Percentiles rank a stretch among this genome's conserved stretches.
phyloP scores from a whole-genome alignment of 2,888 invertebrate genomes.

The Luperina nickerlii region DNA sequence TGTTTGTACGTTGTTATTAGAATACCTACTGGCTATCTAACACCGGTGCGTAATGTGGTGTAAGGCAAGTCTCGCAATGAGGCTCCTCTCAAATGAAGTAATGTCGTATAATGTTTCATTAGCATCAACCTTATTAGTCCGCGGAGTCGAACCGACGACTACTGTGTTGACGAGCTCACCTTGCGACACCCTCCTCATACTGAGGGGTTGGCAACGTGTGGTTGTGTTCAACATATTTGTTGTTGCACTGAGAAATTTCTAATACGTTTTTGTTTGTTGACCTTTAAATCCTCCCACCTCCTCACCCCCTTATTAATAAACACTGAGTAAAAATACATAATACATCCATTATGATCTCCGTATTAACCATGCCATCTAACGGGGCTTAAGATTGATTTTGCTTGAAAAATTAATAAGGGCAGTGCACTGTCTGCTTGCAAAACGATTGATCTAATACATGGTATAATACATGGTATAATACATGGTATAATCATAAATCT shows the following conservation, averaged over 20 bases:
- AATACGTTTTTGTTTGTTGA: not conserved
- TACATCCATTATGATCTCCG: not conserved
- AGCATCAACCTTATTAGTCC: conserved; percentile 14
- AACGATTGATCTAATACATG: not conserved
- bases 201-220: not conserved
- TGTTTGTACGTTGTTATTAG: not conserved
- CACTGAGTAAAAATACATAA: not conserved
- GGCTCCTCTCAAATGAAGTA: conserved; percentile 37
- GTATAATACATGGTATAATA: not conserved
- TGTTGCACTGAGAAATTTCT: not conserved
- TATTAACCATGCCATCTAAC: not conserved
- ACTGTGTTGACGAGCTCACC: not conserved
- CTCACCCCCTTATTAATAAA: not conserved
- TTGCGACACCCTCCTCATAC: conserved; percentile 12
- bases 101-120: conserved; percentile 45
- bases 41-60: conserved; percentile 9
- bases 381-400: not conserved
- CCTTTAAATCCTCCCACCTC: not conserved
- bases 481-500: not conserved
- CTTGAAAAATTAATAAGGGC: not conserved
- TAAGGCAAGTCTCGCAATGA: conserved; percentile 28
- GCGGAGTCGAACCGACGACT: conserved; percentile 1
- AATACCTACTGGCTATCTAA: conserved; percentile 6
- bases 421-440: not conserved
- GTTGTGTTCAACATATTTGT: not conserved